These are phyloP conservation scores for Climacteris rufus DNA, from an alignment of 2,113 vertebrate species.

Conservation along the genomic window DNA sequence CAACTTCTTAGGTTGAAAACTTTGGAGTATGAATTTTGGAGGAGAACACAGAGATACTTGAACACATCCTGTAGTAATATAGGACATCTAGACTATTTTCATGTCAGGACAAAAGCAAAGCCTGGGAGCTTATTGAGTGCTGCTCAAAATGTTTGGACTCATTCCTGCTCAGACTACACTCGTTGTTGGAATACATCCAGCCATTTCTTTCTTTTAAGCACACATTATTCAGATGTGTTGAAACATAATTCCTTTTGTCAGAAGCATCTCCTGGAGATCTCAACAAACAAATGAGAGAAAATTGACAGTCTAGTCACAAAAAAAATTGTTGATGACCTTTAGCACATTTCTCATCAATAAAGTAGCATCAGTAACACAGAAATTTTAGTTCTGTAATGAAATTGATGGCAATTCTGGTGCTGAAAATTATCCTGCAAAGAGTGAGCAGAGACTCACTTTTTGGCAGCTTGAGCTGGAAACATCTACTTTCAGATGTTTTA, in stretches of 20 bases:
- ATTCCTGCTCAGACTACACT: not conserved
- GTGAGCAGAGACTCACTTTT: not conserved
- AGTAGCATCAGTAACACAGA: not conserved
- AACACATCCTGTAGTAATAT: not conserved
- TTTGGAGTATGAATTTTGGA: not conserved
- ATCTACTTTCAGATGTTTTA: not conserved
- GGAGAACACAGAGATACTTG: not conserved
- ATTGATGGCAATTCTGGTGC: not conserved
- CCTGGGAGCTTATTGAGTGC: not conserved
- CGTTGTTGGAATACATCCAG: rapidly evolving
- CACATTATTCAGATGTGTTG: not conserved
- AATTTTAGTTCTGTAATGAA: not conserved
- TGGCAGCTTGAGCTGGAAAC: not conserved
- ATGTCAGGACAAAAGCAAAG: not conserved
- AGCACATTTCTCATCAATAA: not conserved
- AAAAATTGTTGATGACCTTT: not conserved
- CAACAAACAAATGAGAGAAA: not conserved
- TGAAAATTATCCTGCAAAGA: not conserved
- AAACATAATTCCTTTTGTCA: not conserved
- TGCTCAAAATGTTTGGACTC: not conserved
- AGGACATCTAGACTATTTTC: not conserved
- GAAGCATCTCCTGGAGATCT: not conserved
- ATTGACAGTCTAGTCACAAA: not conserved
- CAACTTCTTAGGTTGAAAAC: not conserved
- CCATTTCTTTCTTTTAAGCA: not conserved